Conservation (phyloP, 2,113 vertebrate genomes). For the human region DNA sequence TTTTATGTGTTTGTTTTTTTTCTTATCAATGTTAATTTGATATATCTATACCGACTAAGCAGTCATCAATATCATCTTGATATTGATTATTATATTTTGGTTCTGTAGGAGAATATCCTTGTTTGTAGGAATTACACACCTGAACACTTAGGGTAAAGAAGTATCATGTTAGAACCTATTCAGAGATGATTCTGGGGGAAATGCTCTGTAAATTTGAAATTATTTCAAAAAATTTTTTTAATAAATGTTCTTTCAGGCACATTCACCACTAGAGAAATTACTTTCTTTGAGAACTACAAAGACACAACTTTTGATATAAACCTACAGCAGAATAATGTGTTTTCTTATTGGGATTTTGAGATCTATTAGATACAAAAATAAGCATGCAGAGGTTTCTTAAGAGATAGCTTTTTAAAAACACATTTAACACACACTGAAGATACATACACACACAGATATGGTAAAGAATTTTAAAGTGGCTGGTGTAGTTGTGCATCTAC, state of each 20-base stretch:
- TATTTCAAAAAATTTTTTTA: constrained; percentile 12
- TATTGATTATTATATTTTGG: neutral
- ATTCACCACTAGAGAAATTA: constrained; percentile 17
- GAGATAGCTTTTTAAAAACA: neutral
- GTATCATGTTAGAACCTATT: neutral
- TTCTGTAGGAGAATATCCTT: neutral
- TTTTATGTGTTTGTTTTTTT: too few relatives aligned
- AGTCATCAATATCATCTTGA: neutral
- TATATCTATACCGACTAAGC: too few relatives aligned
- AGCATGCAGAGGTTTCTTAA: constrained; percentile 36
- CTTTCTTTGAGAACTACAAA: constrained; percentile 31
- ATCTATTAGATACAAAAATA: neutral
- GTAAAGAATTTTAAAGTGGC: neutral
- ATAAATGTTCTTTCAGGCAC: constrained; percentile 20
- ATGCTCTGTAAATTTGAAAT: constrained; percentile 6
- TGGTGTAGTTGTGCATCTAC: neutral
- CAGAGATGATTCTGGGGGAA: neutral
- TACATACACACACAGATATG: neutral
- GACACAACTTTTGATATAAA: constrained; percentile 18
- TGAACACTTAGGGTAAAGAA: neutral
- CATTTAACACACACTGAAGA: neutral
- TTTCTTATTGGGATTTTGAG: neutral
- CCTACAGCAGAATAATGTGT: neutral
- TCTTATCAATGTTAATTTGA: too few relatives aligned
- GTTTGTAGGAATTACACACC: neutral